phyloP scores from a whole-genome alignment of 1,140 invertebrate species.

The Limonius californicus region DNA sequence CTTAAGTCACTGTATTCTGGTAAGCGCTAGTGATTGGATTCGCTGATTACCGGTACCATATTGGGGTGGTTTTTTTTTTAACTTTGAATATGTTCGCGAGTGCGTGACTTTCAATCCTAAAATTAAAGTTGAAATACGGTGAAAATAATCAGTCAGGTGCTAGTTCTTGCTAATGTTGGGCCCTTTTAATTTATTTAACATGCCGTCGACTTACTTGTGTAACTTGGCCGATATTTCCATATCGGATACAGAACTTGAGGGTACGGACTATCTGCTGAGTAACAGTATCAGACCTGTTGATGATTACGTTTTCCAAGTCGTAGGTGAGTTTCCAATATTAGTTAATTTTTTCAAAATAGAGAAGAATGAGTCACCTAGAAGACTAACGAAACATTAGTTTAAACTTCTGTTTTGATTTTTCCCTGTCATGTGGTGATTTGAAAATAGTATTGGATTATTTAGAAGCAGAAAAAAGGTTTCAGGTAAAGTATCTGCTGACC shows the following conservation, averaged over 20 bases:
- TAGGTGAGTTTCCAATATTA: slow-evolving; percentile 55
- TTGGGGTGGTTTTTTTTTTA: not conserved
- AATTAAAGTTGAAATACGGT: not conserved
- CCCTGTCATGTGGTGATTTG: too few species aligned
- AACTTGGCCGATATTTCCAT: slow-evolving; percentile 43
- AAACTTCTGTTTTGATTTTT: too few species aligned
- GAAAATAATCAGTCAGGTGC: not conserved
- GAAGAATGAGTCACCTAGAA: too few species aligned
- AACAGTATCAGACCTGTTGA: slow-evolving; percentile 54
- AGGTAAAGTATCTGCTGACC: too few species aligned
- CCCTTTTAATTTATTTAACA: slow-evolving; percentile 11
- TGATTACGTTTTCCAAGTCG: slow-evolving; percentile 55
- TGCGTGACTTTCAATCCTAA: slow-evolving; percentile 8
- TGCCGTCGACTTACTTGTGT: slow-evolving; percentile 40
- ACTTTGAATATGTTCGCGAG: too few species aligned
- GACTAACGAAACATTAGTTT: too few species aligned
- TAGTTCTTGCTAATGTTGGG: slow-evolving; percentile 15
- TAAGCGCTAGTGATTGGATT: not conserved
- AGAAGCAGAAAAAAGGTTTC: too few species aligned
- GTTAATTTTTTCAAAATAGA: too few species aligned
- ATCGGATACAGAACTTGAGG: slow-evolving; percentile 53
- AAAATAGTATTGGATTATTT: too few species aligned
- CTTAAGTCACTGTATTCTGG: not conserved
- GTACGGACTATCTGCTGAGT: slow-evolving; percentile 57
- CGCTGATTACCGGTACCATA: not conserved